phyloP scores from a whole-genome alignment of 2,888 invertebrate species.

The Dichetophora obliterata region DNA sequence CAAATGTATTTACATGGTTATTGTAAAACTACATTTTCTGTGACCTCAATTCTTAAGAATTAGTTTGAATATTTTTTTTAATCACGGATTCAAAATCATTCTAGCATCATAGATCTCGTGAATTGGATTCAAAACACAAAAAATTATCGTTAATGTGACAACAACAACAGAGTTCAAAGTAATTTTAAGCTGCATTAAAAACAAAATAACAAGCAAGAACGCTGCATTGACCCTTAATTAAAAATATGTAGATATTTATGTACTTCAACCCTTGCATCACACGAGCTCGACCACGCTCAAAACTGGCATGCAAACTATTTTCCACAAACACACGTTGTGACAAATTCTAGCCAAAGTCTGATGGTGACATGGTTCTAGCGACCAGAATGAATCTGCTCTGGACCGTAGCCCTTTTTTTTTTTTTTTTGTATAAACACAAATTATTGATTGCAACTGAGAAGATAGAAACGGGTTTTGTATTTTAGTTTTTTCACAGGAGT shows the following conservation, averaged over 20 bases:
- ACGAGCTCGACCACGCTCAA: neutral
- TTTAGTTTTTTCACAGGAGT: neutral
- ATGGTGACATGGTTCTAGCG: neutral
- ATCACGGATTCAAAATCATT: no score
- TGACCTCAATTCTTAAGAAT: no score
- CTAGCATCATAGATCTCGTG: no score
- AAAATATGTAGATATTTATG: slow-evolving; percentile 28
- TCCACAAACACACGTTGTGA: neutral
- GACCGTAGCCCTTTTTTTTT: slow-evolving; percentile 1
- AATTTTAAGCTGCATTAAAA: slow-evolving; percentile 43
- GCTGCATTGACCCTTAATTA: slow-evolving; percentile 35
- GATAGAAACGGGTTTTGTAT: slow-evolving; percentile 28
- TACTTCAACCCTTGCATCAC: slow-evolving; percentile 38
- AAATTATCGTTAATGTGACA: slow-evolving; percentile 34
- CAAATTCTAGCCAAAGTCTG: neutral
- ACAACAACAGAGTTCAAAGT: slow-evolving; percentile 39
- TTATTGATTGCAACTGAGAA: slow-evolving; percentile 4
- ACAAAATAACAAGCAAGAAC: neutral
- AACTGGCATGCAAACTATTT: neutral
- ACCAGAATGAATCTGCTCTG: slow-evolving; percentile 30
- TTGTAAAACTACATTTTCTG: no score
- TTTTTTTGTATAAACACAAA: neutral
- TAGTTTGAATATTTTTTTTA: no score
- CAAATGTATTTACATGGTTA: no score
- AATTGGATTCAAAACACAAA: neutral